These are phyloP conservation scores for Drosophila prostipennis DNA, from an alignment of 2,888 invertebrate genomes.

Conservation along the genomic window DNA sequence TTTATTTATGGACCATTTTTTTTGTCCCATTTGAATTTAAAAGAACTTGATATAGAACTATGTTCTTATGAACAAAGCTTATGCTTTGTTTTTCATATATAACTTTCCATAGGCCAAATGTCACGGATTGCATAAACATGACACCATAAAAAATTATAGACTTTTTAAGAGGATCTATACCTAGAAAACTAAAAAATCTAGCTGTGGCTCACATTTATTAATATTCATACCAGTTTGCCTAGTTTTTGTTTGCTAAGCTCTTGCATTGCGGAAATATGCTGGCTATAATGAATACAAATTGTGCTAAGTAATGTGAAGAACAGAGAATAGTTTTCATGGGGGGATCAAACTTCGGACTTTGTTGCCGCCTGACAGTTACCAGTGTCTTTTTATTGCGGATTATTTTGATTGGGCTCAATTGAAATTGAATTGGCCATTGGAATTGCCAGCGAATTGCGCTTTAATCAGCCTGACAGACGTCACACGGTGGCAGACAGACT, in stretches of 20 bases:
- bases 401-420: conserved; percentile 7
- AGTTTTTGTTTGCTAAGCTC: conserved; percentile 18
- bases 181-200: conserved; percentile 14
- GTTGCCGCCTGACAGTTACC: conserved; percentile 19
- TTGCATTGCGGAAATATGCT: conserved; percentile 32
- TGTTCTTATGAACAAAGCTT: background rate
- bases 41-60: conserved; percentile 15
- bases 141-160: background rate
- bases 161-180: conserved; percentile 8
- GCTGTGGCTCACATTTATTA: conserved; percentile 8
- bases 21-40: background rate
- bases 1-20: conserved; percentile 2
- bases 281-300: conserved; percentile 29
- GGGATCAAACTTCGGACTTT: background rate
- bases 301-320: conserved; percentile 26
- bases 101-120: conserved; percentile 28
- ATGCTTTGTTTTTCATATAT: conserved; percentile 5
- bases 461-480: conserved; percentile 66
- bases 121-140: conserved; percentile 31
- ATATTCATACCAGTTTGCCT: conserved; percentile 37
- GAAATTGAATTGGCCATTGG: conserved; percentile 15
- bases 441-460: conserved; percentile 39
- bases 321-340: conserved; percentile 1
- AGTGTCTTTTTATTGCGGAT: conserved; percentile 13
- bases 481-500: conserved; percentile 39